These are phyloP conservation scores for Drosophila monieri DNA, from an alignment of 2,888 invertebrate species.

Conservation along the genomic window DNA sequence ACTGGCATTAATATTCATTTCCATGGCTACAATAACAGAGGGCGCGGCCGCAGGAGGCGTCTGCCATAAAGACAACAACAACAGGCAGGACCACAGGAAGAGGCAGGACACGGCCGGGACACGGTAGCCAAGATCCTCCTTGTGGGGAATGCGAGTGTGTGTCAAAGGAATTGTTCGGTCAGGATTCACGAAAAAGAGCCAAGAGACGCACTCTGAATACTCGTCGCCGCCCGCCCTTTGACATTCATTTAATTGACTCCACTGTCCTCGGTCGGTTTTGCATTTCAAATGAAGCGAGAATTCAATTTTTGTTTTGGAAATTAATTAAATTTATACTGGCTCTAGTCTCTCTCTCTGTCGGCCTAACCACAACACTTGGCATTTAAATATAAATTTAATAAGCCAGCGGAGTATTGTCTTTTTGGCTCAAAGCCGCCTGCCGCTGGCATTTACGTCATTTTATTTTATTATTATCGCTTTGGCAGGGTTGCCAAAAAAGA, in stretches of 20 bases:
- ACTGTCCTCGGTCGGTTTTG: conserved; percentile 62
- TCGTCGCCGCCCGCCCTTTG: conserved; percentile 57
- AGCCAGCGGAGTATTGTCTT: conserved; percentile 24
- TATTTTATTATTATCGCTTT: conserved; percentile 73
- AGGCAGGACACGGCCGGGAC: conserved; percentile 18
- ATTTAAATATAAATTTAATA: conserved; percentile 49
- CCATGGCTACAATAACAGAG: conserved; percentile 72
- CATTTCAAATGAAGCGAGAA: conserved; percentile 72
- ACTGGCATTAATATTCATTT: conserved; percentile 77
- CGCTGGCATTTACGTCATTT: conserved; percentile 38
- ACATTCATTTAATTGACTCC: conserved; percentile 76
- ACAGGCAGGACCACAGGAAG: conserved; percentile 7
- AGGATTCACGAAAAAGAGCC: conserved; percentile 30
- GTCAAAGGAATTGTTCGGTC: conserved; percentile 75
- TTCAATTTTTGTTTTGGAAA: conserved; percentile 53
- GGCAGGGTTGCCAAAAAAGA: conserved; percentile 68
- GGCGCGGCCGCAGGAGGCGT: conserved; percentile 64
- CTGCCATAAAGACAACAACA: conserved; percentile 60
- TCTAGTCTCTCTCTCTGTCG: too few species aligned
- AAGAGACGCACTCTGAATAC: conserved; percentile 38
- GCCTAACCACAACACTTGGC: conserved; percentile 28
- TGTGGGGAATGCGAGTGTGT: conserved; percentile 34
- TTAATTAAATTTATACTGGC: conserved; percentile 52
- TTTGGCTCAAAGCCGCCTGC: conserved; percentile 23
- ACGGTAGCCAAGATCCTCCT: conserved; percentile 36